Conservation (phyloP, 2,888 invertebrate species). For the Luperina testacea region DNA sequence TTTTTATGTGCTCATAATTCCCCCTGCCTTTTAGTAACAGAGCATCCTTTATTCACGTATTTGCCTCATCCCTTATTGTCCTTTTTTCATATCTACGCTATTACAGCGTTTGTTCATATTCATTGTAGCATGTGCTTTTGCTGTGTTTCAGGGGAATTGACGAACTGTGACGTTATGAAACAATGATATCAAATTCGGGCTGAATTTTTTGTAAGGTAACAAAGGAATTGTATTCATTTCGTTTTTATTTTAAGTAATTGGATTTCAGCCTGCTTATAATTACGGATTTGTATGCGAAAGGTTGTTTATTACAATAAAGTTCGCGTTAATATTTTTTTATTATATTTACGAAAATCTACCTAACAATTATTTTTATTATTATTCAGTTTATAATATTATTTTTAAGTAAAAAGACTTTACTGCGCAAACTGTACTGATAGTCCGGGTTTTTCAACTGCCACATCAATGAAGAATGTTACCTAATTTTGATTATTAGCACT, state of each 20-base stretch:
- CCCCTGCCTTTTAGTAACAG: constrained; percentile 75
- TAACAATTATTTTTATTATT: not conserved
- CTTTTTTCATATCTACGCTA: constrained; percentile 80
- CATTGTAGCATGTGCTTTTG: constrained; percentile 62
- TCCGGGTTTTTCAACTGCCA: not conserved
- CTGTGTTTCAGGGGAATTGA: constrained; percentile 57
- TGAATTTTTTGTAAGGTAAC: constrained; percentile 25
- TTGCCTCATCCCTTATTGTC: constrained; percentile 78
- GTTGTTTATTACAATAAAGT: not conserved
- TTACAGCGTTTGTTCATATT: constrained; percentile 74
- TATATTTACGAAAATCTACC: not conserved
- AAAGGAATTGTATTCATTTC: constrained; percentile 9
- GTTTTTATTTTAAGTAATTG: constrained; percentile 27
- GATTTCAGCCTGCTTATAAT: not conserved
- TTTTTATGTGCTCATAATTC: constrained; percentile 79
- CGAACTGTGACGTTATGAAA: constrained; percentile 55
- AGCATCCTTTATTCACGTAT: constrained; percentile 78
- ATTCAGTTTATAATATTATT: not conserved
- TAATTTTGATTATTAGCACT: too few relatives aligned
- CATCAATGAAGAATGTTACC: too few relatives aligned
- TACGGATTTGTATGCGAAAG: not conserved
- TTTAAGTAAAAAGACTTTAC: not conserved
- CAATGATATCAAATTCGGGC: constrained; percentile 40
- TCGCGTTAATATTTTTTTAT: not conserved
- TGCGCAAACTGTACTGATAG: not conserved